Evolutionary conservation across 2,888 invertebrate species (phyloP).

Genomic region (Aphodius sticticus): DNA sequence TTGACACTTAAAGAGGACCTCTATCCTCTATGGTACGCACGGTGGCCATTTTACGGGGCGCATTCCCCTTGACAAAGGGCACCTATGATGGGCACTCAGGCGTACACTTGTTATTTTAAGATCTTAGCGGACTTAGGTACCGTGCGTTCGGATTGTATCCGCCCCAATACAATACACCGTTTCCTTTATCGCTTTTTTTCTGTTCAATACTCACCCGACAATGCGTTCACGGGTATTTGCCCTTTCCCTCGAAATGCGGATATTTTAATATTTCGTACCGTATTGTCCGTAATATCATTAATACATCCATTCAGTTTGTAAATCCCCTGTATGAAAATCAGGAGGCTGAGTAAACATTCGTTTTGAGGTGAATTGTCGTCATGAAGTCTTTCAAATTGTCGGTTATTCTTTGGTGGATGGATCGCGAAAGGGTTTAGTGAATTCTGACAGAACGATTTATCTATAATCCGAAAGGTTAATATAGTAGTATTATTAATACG

Average conservation of each 20-base stretch:
- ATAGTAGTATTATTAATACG: no score
- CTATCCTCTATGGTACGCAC: slow-evolving; percentile 19
- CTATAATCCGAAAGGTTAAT: background rate
- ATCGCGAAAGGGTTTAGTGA: background rate
- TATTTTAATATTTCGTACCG: background rate
- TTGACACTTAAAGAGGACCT: slow-evolving; percentile 33
- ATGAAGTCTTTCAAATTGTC: background rate
- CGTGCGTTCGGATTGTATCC: slow-evolving; percentile 17
- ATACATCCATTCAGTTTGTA: background rate
- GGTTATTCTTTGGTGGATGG: no score
- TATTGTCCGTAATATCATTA: slow-evolving; percentile 4
- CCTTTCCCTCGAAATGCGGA: background rate
- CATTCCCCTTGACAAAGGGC: slow-evolving; percentile 30
- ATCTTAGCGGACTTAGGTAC: slow-evolving; percentile 37
- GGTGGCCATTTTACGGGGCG: slow-evolving; percentile 37
- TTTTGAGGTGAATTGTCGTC: background rate
- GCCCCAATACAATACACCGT: background rate
- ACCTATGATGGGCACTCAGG: slow-evolving; percentile 34
- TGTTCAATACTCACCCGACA: slow-evolving; percentile 17
- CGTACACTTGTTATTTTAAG: slow-evolving; percentile 40
- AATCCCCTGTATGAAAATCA: background rate
- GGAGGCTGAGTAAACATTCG: background rate
- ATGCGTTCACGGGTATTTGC: slow-evolving; percentile 7
- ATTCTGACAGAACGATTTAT: background rate
- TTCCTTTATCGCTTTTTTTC: slow-evolving; percentile 21